phyloP scores from a whole-genome alignment of 2,113 vertebrate species.

The Hucho hucho region DNA sequence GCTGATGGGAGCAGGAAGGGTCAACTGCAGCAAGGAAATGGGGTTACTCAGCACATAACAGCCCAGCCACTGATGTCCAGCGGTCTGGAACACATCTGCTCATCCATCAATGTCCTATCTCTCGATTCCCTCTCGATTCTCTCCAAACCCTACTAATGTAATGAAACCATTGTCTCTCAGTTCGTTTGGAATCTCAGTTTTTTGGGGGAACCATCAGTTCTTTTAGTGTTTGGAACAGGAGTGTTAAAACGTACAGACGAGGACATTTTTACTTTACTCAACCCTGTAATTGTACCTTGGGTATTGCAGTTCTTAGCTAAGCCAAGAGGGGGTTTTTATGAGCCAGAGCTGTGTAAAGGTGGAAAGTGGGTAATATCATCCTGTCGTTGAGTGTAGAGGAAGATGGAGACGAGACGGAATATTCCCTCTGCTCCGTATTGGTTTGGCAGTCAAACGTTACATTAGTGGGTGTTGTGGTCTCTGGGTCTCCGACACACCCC shows the following conservation, averaged over 20 bases:
- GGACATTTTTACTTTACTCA: conserved; percentile 37
- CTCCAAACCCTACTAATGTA: neutral
- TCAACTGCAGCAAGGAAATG: conserved; percentile 61
- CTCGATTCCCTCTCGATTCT: neutral
- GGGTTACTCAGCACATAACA: conserved; percentile 35
- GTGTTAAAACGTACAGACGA: conserved; percentile 9
- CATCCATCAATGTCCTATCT: conserved; percentile 66
- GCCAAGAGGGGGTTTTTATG: conserved; percentile 15
- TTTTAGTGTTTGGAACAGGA: conserved; percentile 20
- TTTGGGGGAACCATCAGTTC: neutral
- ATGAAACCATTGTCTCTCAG: neutral
- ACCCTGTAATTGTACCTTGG: conserved; percentile 57
- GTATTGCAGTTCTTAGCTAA: conserved; percentile 30
- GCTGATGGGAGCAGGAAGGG: conserved; percentile 61
- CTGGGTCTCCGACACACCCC: conserved; percentile 63
- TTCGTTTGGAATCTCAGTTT: neutral
- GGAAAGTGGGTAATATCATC: conserved; percentile 48
- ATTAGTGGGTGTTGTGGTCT: conserved; percentile 61
- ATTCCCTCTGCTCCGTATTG: conserved; percentile 45
- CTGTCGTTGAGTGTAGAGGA: conserved; percentile 12
- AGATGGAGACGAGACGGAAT: conserved; percentile 54
- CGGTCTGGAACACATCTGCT: conserved; percentile 52
- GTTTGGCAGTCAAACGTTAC: conserved; percentile 63
- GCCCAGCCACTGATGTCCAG: conserved; percentile 58
- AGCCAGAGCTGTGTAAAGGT: conserved; percentile 55